Evolutionary conservation across 1,140 invertebrate genomes (phyloP).

Genomic region (Monomorium pharaonis): DNA sequence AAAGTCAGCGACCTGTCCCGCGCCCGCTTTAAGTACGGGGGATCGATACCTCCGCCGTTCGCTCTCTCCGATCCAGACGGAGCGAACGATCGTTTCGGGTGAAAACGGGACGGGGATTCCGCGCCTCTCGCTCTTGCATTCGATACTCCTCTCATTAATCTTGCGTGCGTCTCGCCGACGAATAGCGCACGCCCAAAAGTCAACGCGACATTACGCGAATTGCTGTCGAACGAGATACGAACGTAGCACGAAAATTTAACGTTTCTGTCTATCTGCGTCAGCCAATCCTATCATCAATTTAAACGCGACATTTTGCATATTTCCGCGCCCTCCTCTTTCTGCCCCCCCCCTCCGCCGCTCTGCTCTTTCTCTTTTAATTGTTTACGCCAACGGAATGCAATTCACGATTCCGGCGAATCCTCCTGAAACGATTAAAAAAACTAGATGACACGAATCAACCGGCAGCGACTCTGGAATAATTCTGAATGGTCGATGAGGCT

Average conservation of each 20-base stretch:
- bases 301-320: constrained; percentile 26
- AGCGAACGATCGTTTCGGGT: constrained; percentile 57
- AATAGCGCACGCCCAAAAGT: constrained; percentile 26
- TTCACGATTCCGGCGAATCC: constrained; percentile 42
- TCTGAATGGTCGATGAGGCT: constrained; percentile 60
- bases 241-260: constrained; percentile 12
- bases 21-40: constrained; percentile 42
- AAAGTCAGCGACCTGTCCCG: constrained; percentile 67
- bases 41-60: constrained; percentile 62
- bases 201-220: constrained; percentile 47
- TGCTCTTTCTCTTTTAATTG: neutral
- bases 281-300: neutral
- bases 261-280: neutral
- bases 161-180: constrained; percentile 11
- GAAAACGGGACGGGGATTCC: neutral
- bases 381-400: constrained; percentile 6
- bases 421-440: constrained; percentile 23
- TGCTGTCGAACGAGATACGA: constrained; percentile 12
- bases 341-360: neutral
- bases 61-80: constrained; percentile 57
- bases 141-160: constrained; percentile 52
- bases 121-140: constrained; percentile 5
- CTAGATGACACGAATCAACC: constrained; percentile 52
- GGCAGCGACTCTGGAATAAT: constrained; percentile 47
- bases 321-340: neutral